A percentile compares a stretch with the other conserved stretches of the same genome.
phyloP scores from a whole-genome alignment of 2,888 invertebrate genomes.

The Euplagia quadripunctaria region DNA sequence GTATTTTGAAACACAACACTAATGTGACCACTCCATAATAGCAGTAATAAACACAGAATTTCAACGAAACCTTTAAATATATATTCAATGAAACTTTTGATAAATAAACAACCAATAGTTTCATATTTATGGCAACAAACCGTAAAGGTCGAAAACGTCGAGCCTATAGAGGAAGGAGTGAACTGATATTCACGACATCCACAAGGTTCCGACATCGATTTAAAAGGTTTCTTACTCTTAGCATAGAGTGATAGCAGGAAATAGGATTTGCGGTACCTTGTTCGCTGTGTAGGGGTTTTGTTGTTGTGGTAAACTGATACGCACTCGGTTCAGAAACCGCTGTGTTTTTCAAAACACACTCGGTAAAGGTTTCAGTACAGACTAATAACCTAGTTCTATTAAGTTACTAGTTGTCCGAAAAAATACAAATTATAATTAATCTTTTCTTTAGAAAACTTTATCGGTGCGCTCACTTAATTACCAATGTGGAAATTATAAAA shows the following conservation, averaged over 20 bases:
- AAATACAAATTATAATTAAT: too few species aligned
- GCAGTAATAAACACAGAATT: too few species aligned
- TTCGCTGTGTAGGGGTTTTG: slow-evolving; percentile 19
- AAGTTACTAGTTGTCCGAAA: too few species aligned
- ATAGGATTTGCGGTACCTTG: slow-evolving; percentile 46
- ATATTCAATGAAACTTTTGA: too few species aligned
- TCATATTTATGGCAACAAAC: neutral
- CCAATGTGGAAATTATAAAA: too few species aligned
- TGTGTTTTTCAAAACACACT: neutral
- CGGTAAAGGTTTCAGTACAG: too few species aligned
- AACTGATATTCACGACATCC: slow-evolving; percentile 13
- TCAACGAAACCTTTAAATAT: too few species aligned
- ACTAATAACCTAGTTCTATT: too few species aligned
- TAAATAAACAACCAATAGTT: neutral
- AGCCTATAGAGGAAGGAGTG: neutral
- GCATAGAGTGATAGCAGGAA: slow-evolving; percentile 49
- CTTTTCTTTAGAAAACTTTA: neutral
- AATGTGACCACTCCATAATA: too few species aligned
- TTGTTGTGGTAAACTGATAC: slow-evolving; percentile 25
- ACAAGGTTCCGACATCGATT: slow-evolving; percentile 26
- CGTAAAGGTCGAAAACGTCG: neutral
- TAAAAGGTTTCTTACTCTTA: slow-evolving; percentile 21
- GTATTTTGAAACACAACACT: too few species aligned
- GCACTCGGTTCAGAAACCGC: slow-evolving; percentile 8
- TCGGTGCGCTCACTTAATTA: neutral